Evolutionary conservation across 2,888 invertebrate genomes (phyloP).

Genomic region (Erannis defoliaria): DNA sequence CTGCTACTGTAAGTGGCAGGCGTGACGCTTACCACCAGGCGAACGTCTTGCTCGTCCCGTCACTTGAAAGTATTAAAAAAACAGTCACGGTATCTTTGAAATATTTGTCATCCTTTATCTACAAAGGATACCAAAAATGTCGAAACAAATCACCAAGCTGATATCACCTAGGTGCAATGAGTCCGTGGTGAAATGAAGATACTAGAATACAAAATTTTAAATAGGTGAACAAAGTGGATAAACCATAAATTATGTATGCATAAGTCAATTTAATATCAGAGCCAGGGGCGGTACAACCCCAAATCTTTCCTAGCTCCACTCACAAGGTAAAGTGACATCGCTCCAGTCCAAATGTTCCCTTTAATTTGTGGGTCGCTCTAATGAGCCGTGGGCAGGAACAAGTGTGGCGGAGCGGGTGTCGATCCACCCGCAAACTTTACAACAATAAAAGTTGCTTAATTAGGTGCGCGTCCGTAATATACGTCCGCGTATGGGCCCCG

Average conservation of each 20-base stretch:
- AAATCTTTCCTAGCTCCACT: constrained; percentile 15
- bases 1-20: too few species aligned
- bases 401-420: constrained; percentile 30
- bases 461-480: constrained; percentile 37
- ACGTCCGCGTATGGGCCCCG: constrained; percentile 21
- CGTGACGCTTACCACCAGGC: too few species aligned
- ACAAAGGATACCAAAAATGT: too few species aligned
- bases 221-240: too few species aligned
- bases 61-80: too few species aligned
- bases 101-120: background rate
- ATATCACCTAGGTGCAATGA: too few species aligned
- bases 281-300: constrained; percentile 1
- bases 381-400: constrained; percentile 53
- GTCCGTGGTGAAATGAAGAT: too few species aligned
- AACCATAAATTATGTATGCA: too few species aligned
- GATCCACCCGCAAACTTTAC: constrained; percentile 40
- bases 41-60: too few species aligned
- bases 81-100: background rate
- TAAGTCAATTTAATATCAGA: background rate
- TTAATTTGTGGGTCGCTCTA: constrained; percentile 44
- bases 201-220: too few species aligned
- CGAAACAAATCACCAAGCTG: too few species aligned
- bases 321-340: constrained; percentile 31
- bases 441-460: constrained; percentile 44
- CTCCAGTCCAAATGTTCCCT: constrained; percentile 44